These are phyloP conservation scores for Phoenicopterus ruber DNA, from an alignment of 2,113 vertebrate species.

Conservation along the genomic window DNA sequence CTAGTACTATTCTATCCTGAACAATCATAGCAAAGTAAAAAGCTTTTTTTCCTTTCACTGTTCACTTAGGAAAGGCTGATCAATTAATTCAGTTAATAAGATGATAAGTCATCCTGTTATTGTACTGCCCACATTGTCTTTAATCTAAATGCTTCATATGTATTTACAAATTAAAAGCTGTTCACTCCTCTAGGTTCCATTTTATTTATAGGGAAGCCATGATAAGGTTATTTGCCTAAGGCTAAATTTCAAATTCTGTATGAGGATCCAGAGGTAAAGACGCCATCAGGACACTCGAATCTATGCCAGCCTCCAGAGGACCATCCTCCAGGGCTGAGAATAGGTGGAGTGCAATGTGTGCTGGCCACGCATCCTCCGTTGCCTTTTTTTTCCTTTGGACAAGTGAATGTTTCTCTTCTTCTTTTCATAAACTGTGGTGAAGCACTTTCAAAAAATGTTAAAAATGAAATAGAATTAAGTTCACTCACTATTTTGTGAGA, in stretches of 20 bases:
- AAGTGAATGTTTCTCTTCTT: not conserved
- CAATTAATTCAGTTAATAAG: not conserved
- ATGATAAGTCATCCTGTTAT: not conserved
- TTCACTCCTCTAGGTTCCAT: not conserved
- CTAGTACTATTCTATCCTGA: not conserved
- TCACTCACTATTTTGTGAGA: not conserved
- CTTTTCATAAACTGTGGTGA: not conserved
- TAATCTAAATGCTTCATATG: not conserved
- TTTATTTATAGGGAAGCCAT: not conserved
- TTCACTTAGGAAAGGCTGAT: not conserved
- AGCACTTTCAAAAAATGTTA: not conserved
- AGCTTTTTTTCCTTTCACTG: not conserved
- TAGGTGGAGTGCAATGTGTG: accelerated
- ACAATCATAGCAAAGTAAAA: not conserved
- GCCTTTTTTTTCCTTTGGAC: not conserved
- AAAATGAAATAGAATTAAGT: not conserved
- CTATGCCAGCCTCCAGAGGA: not conserved
- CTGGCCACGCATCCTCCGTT: not conserved
- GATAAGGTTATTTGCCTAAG: not conserved
- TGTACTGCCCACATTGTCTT: not conserved
- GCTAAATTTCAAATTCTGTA: not conserved
- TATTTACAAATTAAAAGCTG: not conserved
- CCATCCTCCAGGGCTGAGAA: not conserved
- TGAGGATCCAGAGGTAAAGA: not conserved
- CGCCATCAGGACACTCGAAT: not conserved